phyloP scores from a whole-genome alignment of 2,797 vertebrate species.

The Perodicticus potto region DNA sequence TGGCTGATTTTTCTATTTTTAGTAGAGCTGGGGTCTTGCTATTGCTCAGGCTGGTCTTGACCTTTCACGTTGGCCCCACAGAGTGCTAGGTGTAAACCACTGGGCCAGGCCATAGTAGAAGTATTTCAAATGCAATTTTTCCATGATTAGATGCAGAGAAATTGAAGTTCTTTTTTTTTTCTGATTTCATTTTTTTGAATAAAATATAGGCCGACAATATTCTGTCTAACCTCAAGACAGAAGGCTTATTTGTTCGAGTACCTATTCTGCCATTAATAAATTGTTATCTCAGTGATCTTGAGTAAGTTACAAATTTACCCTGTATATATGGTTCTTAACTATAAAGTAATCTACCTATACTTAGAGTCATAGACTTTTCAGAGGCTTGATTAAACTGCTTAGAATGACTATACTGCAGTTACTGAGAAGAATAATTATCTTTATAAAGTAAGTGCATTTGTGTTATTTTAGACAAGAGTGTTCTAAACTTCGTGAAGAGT shows the following conservation, averaged over 20 bases:
- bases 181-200: conserved; percentile 54
- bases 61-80: too few relatives aligned
- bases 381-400: neutral
- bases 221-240: conserved; percentile 14
- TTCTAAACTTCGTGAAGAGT: conserved; percentile 97
- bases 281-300: neutral
- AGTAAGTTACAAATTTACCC: neutral
- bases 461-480: conserved; percentile 94
- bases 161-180: conserved; percentile 12
- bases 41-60: too few relatives aligned
- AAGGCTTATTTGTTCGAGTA: conserved; percentile 6
- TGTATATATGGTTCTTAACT: neutral
- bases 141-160: conserved; percentile 37
- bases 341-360: neutral
- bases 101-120: neutral
- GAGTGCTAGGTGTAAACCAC: too few relatives aligned
- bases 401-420: neutral
- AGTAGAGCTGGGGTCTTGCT: too few relatives aligned
- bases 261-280: neutral
- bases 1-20: too few relatives aligned
- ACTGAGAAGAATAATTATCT: neutral
- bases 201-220: conserved; percentile 25
- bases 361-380: neutral
- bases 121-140: conserved; percentile 50
- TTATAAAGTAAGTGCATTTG: conserved; percentile 62